Base-by-base conservation (phyloP, 2,113 vertebrate genomes). In the Toxotes jaculatrix region DNA sequence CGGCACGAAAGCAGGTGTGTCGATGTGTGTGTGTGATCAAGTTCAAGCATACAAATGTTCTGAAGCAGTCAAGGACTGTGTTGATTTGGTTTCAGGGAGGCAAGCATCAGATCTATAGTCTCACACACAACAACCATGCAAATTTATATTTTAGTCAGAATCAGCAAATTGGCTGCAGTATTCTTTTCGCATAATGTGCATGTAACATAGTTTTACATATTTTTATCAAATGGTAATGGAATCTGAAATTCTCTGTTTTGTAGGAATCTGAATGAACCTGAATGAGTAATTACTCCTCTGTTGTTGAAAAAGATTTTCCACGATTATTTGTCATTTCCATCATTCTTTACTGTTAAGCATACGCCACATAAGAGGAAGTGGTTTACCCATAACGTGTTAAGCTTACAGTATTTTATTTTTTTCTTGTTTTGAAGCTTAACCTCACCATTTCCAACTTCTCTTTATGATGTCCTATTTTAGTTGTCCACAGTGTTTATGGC, bases 21-120 rank as follows among this genome's bases (percentile, higher is more conserved):
- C 5, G 56, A 19, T 74, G 23, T 73, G 47, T 56, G 69, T 67
- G 56, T 34, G 43, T 23, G 42, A 78, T 88, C 73, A 64, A 55
- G 36, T 32, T 40, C 2, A 21, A 10, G 40, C 31, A 4, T 34
- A 40, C 1, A 1, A 11, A 5, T 53, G 47, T 32, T 55, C 63
- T 19, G 61, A 47, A 67, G 59, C 16, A 7, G 27, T 38, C 34
- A 34, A 43, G 42, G n/a, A n/a, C 64, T 75, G 61, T 19, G 49
- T 71, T 85, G 65, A 45, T 38, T 66, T 3, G 38, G 55, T 57
- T 68, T 62, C 21, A 6, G 34, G 45, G 13, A 60, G 49, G 49
- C 45, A 49, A 38, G 10, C 19, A 7, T 76, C 8, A 23, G 49
- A 53, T 71, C 40, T 27, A 14, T 3, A 0, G 17, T 72, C 34